These are phyloP conservation scores for Lamproptera curius DNA, from an alignment of 2,888 invertebrate species.

Conservation along the genomic window DNA sequence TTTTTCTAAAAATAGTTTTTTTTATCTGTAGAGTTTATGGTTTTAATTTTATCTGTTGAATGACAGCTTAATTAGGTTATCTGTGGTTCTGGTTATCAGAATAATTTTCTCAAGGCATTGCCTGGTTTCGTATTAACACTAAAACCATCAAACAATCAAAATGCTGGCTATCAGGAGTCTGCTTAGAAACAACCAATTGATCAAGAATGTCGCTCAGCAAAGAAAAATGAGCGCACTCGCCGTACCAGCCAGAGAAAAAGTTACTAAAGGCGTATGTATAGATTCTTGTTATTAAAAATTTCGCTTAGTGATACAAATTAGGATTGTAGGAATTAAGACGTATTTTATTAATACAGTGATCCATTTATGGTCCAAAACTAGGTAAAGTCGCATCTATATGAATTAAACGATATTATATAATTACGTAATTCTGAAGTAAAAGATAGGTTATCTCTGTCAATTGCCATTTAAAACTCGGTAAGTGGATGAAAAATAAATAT, in stretches of 20 bases:
- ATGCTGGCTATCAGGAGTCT: conserved; percentile 57
- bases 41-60: no score
- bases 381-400: no score
- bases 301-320: no score
- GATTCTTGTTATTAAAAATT: conserved; percentile 4
- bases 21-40: no score
- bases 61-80: no score
- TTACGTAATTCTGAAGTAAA: conserved; percentile 37
- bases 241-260: conserved; percentile 50
- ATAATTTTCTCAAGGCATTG: no score
- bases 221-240: conserved; percentile 56
- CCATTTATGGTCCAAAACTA: not conserved
- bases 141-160: conserved; percentile 27
- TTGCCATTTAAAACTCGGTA: not conserved
- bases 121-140: not conserved
- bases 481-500: no score
- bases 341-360: not conserved
- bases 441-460: conserved; percentile 28
- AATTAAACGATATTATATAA: conserved; percentile 6
- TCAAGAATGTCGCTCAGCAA: conserved; percentile 52
- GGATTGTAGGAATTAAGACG: not conserved
- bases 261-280: conserved; percentile 49
- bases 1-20: no score
- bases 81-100: no score
- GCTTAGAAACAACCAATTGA: conserved; percentile 45